Percentiles rank a stretch among this genome's conserved stretches.
Evolutionary conservation across 1,140 invertebrate species (phyloP).

Genomic region (Zeugodacus cucurbitae): DNA sequence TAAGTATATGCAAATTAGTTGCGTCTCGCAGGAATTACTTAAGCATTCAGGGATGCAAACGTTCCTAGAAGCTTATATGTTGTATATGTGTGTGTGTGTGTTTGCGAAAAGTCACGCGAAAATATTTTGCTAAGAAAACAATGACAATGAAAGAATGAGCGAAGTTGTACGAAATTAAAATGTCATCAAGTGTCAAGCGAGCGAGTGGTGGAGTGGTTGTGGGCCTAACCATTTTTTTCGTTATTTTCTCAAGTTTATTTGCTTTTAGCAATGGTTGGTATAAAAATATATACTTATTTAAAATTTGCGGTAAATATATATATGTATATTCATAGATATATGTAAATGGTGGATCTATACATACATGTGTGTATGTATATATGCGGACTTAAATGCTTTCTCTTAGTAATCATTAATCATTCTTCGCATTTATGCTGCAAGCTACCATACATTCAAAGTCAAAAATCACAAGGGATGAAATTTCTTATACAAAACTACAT

Average conservation of each 20-base stretch:
- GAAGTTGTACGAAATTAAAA: background rate
- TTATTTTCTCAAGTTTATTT: too few species aligned
- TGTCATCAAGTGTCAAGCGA: background rate
- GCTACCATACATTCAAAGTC: background rate
- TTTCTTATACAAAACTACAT: too few species aligned
- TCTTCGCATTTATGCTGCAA: background rate
- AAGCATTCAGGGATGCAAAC: background rate
- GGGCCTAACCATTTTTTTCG: too few species aligned
- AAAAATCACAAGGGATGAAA: background rate
- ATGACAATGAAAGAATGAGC: background rate
- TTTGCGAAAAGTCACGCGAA: background rate
- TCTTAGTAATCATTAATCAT: background rate
- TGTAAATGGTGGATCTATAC: too few species aligned
- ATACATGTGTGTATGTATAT: background rate
- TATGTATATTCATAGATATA: too few species aligned
- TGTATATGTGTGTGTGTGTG: background rate
- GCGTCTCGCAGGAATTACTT: background rate
- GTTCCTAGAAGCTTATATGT: background rate
- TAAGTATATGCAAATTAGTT: conserved; percentile 16
- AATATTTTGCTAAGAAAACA: conserved; percentile 8
- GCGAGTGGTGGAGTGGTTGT: background rate
- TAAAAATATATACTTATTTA: too few species aligned
- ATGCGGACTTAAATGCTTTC: background rate
- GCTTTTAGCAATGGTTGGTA: too few species aligned
- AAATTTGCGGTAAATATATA: background rate